phyloP scores from a whole-genome alignment of 2,888 invertebrate species.

The Atethmia centrago region DNA sequence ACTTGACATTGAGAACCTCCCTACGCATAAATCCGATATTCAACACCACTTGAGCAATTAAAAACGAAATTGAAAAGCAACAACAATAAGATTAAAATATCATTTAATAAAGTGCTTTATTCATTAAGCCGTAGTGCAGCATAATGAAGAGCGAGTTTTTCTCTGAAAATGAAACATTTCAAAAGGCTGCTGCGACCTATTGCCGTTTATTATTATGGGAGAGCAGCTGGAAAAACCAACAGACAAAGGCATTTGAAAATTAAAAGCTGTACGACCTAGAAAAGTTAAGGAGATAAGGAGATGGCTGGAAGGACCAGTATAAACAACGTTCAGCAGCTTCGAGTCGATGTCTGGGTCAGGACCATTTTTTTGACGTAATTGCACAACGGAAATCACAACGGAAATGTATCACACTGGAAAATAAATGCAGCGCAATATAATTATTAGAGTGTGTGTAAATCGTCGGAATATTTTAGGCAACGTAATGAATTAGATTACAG shows the following conservation, averaged over 20 bases:
- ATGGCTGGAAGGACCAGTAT: constrained; percentile 8
- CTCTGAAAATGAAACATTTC: constrained; percentile 72
- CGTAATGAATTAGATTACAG: no score
- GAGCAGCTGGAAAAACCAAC: constrained; percentile 69
- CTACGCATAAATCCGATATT: background rate
- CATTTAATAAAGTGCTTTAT: constrained; percentile 63
- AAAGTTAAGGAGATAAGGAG: constrained; percentile 31
- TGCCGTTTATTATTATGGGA: constrained; percentile 79
- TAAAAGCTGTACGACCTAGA: constrained; percentile 68
- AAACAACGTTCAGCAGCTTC: constrained; percentile 3
- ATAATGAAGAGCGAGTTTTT: constrained; percentile 69
- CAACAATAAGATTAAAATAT: constrained; percentile 55
- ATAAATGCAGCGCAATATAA: no score
- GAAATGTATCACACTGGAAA: no score
- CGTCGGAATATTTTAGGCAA: no score
- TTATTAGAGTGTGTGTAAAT: no score
- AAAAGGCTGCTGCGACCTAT: constrained; percentile 73
- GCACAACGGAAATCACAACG: no score
- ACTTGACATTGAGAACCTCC: background rate
- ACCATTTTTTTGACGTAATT: no score
- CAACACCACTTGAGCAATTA: constrained; percentile 12
- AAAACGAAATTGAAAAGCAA: constrained; percentile 33
- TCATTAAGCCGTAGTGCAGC: constrained; percentile 70
- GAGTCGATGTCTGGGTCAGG: background rate
- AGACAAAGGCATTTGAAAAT: constrained; percentile 78